Base-by-base conservation (phyloP, 2,113 vertebrate species). In the Murina feae region DNA sequence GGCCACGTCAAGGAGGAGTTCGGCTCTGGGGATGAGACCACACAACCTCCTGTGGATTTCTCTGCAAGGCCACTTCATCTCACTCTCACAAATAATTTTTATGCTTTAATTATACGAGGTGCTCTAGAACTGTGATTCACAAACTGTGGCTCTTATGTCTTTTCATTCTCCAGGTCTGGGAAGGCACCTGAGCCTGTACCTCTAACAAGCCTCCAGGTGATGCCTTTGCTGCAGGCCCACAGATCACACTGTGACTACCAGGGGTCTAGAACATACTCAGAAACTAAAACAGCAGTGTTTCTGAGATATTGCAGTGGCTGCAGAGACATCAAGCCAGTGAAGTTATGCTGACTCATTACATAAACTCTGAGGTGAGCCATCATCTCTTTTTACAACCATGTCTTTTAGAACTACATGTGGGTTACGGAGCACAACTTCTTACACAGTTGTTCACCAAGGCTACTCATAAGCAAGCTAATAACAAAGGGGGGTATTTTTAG, bases 1-100 rank as follows among this genome's bases (percentile, higher is more conserved):
- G 86, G 63, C 89, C 53, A 1, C 0, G 9, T 66, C 78, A 82
- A 63, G 8, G 60, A 53, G 58, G 75, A 88, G 87, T 65, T 82
- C 93, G 16, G 7, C 81, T 93, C 80, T 66, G 42, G 71, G 21
- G 60, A 84, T 74, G 94, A 93, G 51, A 63, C 94, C 60, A 68
- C 20, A 37, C 39, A 25, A 8, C 35, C 42, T 83, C 25, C 16
- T 87, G 60, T 55, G 28, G 44, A 30, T 90, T 65, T 72, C n/a
- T 39, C 49, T 80, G 18, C 44, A 72, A 87, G 37, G 39, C 90
- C 47, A 11, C 32, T 72, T 6, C 14, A 60, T 90, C 88, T 86
- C 84, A 55, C 21, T 89, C 66, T 87, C 78, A 89, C 90, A 76
- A 84, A 76, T 32, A n/a, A 6, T 49, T 42, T 94, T 75, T 37